Evolutionary conservation across 2,888 invertebrate genomes (phyloP), one percentile per base, ranked within the genome.

Genomic region (Hypsopygia costalis): DNA sequence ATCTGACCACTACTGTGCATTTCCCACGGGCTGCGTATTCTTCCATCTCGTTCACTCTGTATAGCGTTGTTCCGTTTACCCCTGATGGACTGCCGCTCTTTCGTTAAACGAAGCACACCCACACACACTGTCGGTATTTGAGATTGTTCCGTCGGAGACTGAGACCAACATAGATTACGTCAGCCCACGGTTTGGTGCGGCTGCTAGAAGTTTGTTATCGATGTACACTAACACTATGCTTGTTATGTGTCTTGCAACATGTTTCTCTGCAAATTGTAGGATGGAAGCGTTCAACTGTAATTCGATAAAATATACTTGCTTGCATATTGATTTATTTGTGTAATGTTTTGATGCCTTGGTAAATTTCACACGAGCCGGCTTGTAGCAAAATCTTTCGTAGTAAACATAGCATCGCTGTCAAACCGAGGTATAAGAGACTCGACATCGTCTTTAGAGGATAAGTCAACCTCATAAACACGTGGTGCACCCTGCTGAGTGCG

Each of bases 1-100:
- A 79, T 86, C 87, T 83, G 88, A 85, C 88, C 88, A 88, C 89
- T 89, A 87, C 89, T 89, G 89, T 89, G 87, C 89, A 89, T 83
- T 89, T 89, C 89, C 89, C 89, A 89, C 89, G 89, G 82, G 81
- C 80, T 79, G 76, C 72, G 71, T 71, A 66, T 62, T 68, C 52
- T 46, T 53, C 69, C 49, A 58, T 62, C 54, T 67, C 62, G 49
- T 51, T 88, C 71, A 39, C 61, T 62, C 72, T 43, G 62, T 64
- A 77, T 78, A 78, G 75, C 75, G 47, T 44, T 50, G 63, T 86
- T 83, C 53, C 73, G 32, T 22, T 87, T 59, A 11, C 58, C 50
- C 86, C 80, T 82, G 85, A 83, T 82, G 82, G 80, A 87, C 83
- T 81, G 86, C 81, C 78, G 83, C 81, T 83, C 82, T 86, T 83